Evolutionary conservation across 2,113 vertebrate species (phyloP).

Genomic region (Prionailurus bengalensis): DNA sequence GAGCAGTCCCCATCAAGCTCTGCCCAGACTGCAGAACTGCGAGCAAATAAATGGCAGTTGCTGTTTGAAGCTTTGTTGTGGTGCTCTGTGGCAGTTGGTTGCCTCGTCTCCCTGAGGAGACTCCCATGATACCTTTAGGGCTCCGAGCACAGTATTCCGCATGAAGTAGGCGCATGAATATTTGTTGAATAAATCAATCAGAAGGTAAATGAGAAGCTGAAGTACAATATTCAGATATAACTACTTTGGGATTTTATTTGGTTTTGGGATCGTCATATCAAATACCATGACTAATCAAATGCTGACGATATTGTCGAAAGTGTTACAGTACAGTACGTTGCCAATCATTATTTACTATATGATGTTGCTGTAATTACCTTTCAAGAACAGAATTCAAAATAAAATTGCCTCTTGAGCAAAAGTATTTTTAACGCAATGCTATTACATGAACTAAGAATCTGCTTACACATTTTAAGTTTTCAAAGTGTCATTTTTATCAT

Average conservation of each 20-base stretch:
- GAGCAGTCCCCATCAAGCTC: neutral
- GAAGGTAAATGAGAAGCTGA: slow-evolving; percentile 56
- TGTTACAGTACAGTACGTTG: slow-evolving; percentile 13
- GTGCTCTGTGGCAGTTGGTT: neutral
- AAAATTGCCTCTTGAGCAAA: slow-evolving; percentile 46
- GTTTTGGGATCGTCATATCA: slow-evolving; percentile 51
- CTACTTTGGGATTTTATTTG: slow-evolving; percentile 50
- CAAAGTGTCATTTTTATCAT: slow-evolving; percentile 43
- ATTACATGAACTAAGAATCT: slow-evolving; percentile 19
- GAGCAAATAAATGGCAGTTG: neutral
- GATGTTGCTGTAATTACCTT: slow-evolving; percentile 51
- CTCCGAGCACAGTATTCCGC: neutral
- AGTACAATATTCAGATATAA: slow-evolving; percentile 41
- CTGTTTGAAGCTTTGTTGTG: neutral
- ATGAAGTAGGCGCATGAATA: slow-evolving; percentile 27
- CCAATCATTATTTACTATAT: slow-evolving; percentile 57
- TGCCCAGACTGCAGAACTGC: neutral
- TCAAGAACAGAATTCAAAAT: slow-evolving; percentile 62
- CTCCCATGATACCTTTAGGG: neutral
- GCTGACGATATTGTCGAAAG: neutral
- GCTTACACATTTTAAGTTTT: slow-evolving; percentile 59
- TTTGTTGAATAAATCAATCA: slow-evolving; percentile 65
- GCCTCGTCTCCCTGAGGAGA: slow-evolving; percentile 11
- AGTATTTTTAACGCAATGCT: slow-evolving; percentile 29
- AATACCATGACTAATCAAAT: slow-evolving; percentile 57